phyloP scores from a whole-genome alignment of 2,113 vertebrate genomes.

The Pholis gunnellus region DNA sequence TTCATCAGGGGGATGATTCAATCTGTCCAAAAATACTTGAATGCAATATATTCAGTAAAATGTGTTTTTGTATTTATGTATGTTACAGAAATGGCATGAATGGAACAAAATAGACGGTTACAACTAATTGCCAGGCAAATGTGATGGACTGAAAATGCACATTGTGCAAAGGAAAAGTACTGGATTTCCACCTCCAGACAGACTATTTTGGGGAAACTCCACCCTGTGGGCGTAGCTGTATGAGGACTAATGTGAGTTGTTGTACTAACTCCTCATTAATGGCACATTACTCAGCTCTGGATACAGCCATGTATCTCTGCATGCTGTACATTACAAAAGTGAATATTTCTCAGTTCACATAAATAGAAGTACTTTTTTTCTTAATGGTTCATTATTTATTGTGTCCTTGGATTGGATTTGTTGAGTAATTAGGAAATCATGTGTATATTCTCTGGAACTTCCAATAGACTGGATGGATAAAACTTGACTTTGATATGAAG shows the following conservation, averaged over 20 bases:
- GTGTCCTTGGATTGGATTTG: constrained; percentile 19
- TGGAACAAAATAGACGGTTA: neutral
- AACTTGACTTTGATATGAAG: neutral
- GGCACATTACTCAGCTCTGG: constrained; percentile 53
- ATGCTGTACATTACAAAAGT: constrained; percentile 26
- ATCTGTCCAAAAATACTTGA: neutral
- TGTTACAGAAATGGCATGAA: neutral
- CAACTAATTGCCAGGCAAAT: neutral
- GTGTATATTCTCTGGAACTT: constrained; percentile 1
- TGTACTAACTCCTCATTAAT: constrained; percentile 14
- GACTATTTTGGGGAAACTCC: constrained; percentile 58
- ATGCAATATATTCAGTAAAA: neutral
- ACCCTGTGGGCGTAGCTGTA: constrained; percentile 40
- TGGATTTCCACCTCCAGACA: constrained; percentile 40
- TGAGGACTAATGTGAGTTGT: constrained; percentile 20
- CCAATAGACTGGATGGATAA: neutral
- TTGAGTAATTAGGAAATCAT: constrained; percentile 25
- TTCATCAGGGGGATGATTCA: neutral
- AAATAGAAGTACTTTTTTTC: neutral
- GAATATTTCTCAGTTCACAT: constrained; percentile 32
- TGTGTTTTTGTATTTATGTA: neutral
- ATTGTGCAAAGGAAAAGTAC: constrained; percentile 53
- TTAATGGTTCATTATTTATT: constrained; percentile 21
- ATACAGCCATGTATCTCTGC: constrained; percentile 50
- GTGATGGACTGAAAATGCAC: constrained; percentile 5